phyloP scores from a whole-genome alignment of 1,140 invertebrate genomes.

The Drosophila repletoides region DNA sequence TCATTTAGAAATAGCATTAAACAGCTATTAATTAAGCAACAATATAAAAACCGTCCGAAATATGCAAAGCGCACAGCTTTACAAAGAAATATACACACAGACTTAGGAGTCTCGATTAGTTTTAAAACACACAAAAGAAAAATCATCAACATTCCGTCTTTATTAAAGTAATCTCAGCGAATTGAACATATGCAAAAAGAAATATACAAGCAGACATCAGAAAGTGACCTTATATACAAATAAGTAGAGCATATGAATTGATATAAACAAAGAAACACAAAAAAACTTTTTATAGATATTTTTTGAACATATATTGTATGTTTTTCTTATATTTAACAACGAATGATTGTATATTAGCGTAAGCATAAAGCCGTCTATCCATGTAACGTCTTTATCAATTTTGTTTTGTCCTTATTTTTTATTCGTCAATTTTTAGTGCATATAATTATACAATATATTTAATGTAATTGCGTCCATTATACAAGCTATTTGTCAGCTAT shows the following conservation, averaged over 20 bases:
- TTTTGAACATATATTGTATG: constrained; percentile 35
- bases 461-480: constrained; percentile 55
- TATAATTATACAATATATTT: constrained; percentile 26
- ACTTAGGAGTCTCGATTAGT: constrained; percentile 60
- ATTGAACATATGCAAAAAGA: constrained; percentile 50
- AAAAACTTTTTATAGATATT: constrained; percentile 40
- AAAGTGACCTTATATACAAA: constrained; percentile 74
- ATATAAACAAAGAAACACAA: constrained; percentile 14
- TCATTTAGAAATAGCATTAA: constrained; percentile 33
- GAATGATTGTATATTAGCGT: constrained; percentile 39
- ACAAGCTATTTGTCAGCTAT: constrained; percentile 29
- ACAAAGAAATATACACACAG: constrained; percentile 27
- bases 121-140: too few relatives aligned
- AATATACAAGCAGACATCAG: constrained; percentile 43
- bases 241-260: constrained; percentile 58
- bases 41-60: constrained; percentile 43
- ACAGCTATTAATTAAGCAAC: constrained; percentile 26
- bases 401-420: constrained; percentile 30
- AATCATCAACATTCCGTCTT: constrained; percentile 59
- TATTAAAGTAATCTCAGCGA: constrained; percentile 38
- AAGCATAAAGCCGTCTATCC: constrained; percentile 18
- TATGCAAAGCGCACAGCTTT: constrained; percentile 55
- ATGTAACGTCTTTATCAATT: constrained; percentile 41
- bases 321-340: constrained; percentile 29
- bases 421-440: constrained; percentile 14